Base-by-base conservation (phyloP, 2,888 invertebrate species). In the Metopia argyrocephala region DNA sequence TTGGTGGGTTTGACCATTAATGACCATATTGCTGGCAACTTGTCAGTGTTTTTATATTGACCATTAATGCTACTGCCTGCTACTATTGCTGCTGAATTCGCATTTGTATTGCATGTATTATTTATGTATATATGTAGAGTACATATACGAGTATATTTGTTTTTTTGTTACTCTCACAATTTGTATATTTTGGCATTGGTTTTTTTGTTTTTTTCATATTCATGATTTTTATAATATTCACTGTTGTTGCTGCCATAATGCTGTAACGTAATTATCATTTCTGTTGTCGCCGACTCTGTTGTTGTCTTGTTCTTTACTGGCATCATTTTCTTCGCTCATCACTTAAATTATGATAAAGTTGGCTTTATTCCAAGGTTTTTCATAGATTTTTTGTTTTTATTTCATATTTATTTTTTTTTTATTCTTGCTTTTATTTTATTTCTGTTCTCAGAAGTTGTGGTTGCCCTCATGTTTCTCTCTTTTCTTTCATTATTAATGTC, bases 341-440 rank as follows among this genome's bases (percentile, higher is more conserved):
- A 68, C 70, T 75, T 74, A 50, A 82, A 79, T 79, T 82, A 78
- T 83, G 82, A 76, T 79, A 59, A 78, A 79, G 69, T 82, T 85
- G 85, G 85, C 84, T 71, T 18, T n/a, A 50, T 31, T 81, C 84
- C 85, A 85, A 84, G 81, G 83, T 78, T 80, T 23, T 64, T 71
- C 3, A 45, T 23, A 25, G 1, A 48, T 57, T 70, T 75, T 61
- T 65, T 64, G 20, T 68, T 21, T 76, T 21, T 15, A 38, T 38
- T 38, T 38, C 38, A 12, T 38, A n/a, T n/a, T n/a, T n/a, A n/a
- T n/a, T n/a, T n/a, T n/a, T n/a, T n/a, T n/a, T n/a, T n/a, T n/a
- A n/a, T n/a, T n/a, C n/a, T n/a, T n/a, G n/a, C n/a, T n/a, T n/a
- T n/a, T n/a, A n/a, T n/a, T n/a, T n/a, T n/a, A n/a, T n/a, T n/a